Conservation (phyloP, 2,888 invertebrate genomes). For the Acleris laterana region DNA sequence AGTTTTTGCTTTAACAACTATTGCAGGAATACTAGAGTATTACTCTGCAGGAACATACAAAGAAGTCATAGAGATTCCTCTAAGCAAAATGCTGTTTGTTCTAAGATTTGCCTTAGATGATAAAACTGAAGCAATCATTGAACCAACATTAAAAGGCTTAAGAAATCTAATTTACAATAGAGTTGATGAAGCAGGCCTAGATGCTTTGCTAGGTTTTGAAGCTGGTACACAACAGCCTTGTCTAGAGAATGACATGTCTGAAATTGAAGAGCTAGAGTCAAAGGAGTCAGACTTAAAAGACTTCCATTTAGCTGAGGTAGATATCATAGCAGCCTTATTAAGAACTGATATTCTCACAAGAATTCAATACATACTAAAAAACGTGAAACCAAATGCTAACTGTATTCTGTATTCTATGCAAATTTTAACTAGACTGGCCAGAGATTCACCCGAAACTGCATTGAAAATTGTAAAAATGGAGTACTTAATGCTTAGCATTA, state of each 20-base stretch:
- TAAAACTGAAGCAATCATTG: conserved; percentile 86
- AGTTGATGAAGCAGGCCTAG: conserved; percentile 91
- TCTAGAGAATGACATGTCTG: conserved; percentile 78
- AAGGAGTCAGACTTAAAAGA: conserved; percentile 89
- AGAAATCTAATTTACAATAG: conserved; percentile 90
- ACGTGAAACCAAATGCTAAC: conserved; percentile 87
- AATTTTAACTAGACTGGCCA: conserved; percentile 90
- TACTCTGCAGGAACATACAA: conserved; percentile 91
- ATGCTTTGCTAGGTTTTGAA: conserved; percentile 87
- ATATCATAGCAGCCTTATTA: conserved; percentile 89
- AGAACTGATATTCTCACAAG: conserved; percentile 91
- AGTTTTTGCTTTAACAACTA: conserved; percentile 89
- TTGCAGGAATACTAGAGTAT: conserved; percentile 91
- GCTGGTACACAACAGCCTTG: conserved; percentile 87
- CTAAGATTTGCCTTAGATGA: conserved; percentile 95
- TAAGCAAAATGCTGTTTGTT: conserved; percentile 91
- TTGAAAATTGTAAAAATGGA: conserved; percentile 86
- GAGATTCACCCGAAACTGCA: conserved; percentile 89
- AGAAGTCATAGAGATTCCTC: conserved; percentile 89
- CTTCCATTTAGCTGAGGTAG: conserved; percentile 92
- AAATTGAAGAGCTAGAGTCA: conserved; percentile 83
- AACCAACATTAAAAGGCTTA: conserved; percentile 90
- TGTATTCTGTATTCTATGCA: conserved; percentile 90
- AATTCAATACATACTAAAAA: conserved; percentile 89
- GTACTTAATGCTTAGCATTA: conserved; percentile 86